Evolutionary conservation across 2,888 invertebrate genomes (phyloP).

Genomic region (Agrotis exclamationis): DNA sequence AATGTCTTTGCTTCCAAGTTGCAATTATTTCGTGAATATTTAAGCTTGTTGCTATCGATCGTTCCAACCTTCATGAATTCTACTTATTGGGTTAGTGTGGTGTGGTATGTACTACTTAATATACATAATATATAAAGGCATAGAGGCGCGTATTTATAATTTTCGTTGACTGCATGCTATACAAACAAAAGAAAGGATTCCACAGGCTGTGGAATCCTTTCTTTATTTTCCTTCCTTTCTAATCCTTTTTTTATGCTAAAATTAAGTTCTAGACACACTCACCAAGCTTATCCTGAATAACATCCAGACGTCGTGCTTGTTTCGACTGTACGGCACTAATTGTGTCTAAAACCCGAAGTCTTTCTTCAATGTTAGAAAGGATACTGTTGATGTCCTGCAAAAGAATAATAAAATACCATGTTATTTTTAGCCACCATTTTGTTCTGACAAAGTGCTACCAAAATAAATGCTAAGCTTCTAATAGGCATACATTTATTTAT

Average conservation of each 20-base stretch:
- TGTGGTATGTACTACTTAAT: too few species aligned
- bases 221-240: too few species aligned
- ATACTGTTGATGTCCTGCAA: conserved; percentile 84
- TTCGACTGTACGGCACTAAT: conserved; percentile 84
- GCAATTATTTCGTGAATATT: conserved; percentile 33
- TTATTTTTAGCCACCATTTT: conserved; percentile 18
- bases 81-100: neutral
- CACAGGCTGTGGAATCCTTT: too few species aligned
- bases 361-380: conserved; percentile 85
- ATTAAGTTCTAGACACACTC: conserved; percentile 39
- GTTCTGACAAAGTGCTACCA: conserved; percentile 27
- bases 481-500: conserved; percentile 46
- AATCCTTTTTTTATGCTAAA: too few species aligned
- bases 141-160: neutral
- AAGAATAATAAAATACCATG: conserved; percentile 7
- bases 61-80: neutral
- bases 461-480: conserved; percentile 51
- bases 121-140: neutral
- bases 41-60: conserved; percentile 15
- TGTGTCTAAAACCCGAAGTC: conserved; percentile 83
- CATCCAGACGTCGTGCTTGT: conserved; percentile 86
- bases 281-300: conserved; percentile 89
- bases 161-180: neutral
- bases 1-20: conserved; percentile 31
- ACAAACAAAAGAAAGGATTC: too few species aligned